Base-by-base conservation (phyloP, 2,888 invertebrate species). In the Scaptomyza cyrtandrae region DNA sequence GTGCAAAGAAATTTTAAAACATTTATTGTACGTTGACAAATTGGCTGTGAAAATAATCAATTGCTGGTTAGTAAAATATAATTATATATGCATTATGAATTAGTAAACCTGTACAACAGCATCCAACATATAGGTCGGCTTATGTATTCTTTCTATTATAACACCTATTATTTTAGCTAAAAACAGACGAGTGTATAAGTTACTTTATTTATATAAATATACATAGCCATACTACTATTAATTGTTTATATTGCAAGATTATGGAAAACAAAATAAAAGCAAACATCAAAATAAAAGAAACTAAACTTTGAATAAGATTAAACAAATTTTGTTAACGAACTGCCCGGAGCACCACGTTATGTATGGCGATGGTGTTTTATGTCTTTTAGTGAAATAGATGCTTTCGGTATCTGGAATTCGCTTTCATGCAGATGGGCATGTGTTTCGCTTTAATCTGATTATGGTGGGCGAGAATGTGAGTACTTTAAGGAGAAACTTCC, bases 41-140 rank as follows among this genome's bases (percentile, higher is more conserved):
- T 86, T 78, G 84, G 78, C 81, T 82, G 86, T 86, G 84, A 82
- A 75, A 63, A 84, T 62, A 62, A 50, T 81, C 44, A 65, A 63
- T 75, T 58, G 72, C 71, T 71, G 45, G 39, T 52, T 52, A 65
- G 16, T 50, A 55, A 44, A 46, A 46, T 37, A 37, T n/a, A 19
- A 56, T 31, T 6, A 52, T 24, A 9, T 6, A 46, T 43, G 52
- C 35, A 37, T 31, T 19, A 24, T 50, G 19, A 35, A 11, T 14
- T 46, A 10, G 44, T 16, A 45, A 33, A 49, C 31, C 31, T 41
- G 37, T 45, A 37, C 6, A 37, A 37, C 33, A 35, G 11, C 35
- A 37, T 37, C 29, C 14, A 50, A 37, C 9, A 50, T 24, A 10
- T 33, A 41, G 27, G 39, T 46, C 37, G 31, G 31, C 16, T 27